Conservation (phyloP, 2,888 invertebrate species). For the Hylaea fasciaria region DNA sequence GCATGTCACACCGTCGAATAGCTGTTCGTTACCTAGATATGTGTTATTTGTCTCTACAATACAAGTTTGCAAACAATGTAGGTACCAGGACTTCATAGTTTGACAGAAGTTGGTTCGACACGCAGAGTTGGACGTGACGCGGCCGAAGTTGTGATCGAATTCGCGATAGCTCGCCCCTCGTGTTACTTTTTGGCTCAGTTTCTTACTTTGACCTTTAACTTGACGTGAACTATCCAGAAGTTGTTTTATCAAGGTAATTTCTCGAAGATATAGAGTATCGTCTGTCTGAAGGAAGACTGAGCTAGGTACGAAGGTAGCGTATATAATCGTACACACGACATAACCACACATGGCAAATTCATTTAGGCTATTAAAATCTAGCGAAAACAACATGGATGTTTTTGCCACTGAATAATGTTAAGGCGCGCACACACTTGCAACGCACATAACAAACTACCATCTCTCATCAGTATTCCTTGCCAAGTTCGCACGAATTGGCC, state of each 20-base stretch:
- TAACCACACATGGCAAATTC: too few species aligned
- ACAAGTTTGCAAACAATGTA: conserved; percentile 40
- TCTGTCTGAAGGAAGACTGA: too few species aligned
- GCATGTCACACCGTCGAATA: conserved; percentile 10
- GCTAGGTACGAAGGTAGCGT: too few species aligned
- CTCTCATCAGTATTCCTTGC: conserved; percentile 52
- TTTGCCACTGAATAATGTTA: not conserved
- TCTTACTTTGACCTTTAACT: conserved; percentile 24
- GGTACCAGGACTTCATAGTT: conserved; percentile 39
- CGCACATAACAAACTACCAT: conserved; percentile 21
- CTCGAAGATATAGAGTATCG: too few species aligned
- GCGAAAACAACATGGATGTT: too few species aligned
- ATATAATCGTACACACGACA: too few species aligned
- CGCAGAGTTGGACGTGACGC: conserved; percentile 38
- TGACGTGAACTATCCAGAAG: not conserved
- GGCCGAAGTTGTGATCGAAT: conserved; percentile 36
- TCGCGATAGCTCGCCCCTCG: conserved; percentile 23
- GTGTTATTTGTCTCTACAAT: conserved; percentile 24
- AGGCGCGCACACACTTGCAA: conserved; percentile 10
- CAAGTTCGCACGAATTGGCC: conserved; percentile 45
- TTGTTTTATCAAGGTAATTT: conserved; percentile 9
- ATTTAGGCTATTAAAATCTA: too few species aligned
- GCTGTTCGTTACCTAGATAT: conserved; percentile 25
- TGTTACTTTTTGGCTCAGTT: conserved; percentile 22
- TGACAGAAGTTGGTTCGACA: conserved; percentile 31